Evolutionary conservation across 2,113 vertebrate species (phyloP).

Genomic region (Motacilla tschutschensis): DNA sequence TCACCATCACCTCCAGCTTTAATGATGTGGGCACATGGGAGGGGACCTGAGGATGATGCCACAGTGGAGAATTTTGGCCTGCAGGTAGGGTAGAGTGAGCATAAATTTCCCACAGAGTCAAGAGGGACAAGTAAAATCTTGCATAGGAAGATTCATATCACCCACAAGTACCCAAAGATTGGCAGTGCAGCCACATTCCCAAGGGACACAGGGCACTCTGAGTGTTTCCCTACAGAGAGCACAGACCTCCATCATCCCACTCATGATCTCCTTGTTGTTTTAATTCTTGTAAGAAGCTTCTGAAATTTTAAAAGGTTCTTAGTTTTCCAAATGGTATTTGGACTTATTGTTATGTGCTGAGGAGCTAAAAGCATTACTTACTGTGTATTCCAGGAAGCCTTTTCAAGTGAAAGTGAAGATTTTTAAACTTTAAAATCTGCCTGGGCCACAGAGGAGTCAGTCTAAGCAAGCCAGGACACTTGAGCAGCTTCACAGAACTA

Average conservation of each 20-base stretch:
- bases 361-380: conserved; percentile 44
- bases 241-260: background rate
- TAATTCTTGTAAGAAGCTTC: background rate
- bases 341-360: background rate
- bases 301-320: conserved; percentile 37
- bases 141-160: background rate
- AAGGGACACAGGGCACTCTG: background rate
- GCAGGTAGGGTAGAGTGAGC: background rate
- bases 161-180: background rate
- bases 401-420: conserved; percentile 42
- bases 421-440: conserved; percentile 53
- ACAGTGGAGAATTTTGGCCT: background rate
- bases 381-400: background rate
- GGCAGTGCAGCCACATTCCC: background rate
- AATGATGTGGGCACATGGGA: background rate
- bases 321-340: conserved; percentile 16
- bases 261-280: background rate
- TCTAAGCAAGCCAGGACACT: background rate
- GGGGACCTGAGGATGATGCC: background rate
- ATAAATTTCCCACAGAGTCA: background rate
- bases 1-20: background rate
- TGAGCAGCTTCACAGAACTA: background rate
- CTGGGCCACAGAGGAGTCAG: background rate
- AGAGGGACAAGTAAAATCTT: background rate
- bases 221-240: background rate